Evolutionary conservation across 2,113 vertebrate species (phyloP), one percentile per base, ranked within the genome.

Genomic region (Chionomys nivalis): DNA sequence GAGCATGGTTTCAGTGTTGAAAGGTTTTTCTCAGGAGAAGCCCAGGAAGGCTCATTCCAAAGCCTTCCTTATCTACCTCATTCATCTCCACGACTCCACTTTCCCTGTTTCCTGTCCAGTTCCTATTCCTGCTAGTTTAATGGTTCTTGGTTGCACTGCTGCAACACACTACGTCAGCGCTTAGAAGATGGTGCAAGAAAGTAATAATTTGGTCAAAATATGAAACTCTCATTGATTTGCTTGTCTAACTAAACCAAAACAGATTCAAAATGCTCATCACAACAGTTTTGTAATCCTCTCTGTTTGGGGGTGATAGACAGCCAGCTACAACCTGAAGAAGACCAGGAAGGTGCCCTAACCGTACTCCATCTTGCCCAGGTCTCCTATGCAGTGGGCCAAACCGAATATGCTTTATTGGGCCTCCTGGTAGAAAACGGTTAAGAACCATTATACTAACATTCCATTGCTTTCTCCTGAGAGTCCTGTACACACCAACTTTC

Each of bases 21-120:
- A 70, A 91, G 88, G 49, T 4, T 90, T 95, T 97, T 14, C 72
- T 96, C 16, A 95, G 70, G 95, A 96, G 55, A 79, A 97, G 47
- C 19, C 94, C 79, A 79, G 16, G 65, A 76, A 31, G 91, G 9
- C 85, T 36, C n/a, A 36, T 94, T 58, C 87, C 94, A 49, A 66
- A 95, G 55, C 93, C 13, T 24, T 63, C 55, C 82, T 52, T 76
- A 97, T 78, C 97, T 94, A 90, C 61, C 49, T 92, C 70, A 95
- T 90, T n/a, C 91, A 93, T n/a, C 47, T 75, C 24, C 72, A 36
- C 66, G 9, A 91, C 14, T 72, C 72, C 7, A 47, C 7, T 7
- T 94, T 26, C 11, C 8, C 49, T 66, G 23, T 44, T 17, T 3
- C 13, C 68, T 47, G 7, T 90, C 49, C 31, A 44, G 55, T 94